These are phyloP conservation scores for Otocyon megalotis DNA, from an alignment of 2,113 vertebrate species.

Conservation along the genomic window DNA sequence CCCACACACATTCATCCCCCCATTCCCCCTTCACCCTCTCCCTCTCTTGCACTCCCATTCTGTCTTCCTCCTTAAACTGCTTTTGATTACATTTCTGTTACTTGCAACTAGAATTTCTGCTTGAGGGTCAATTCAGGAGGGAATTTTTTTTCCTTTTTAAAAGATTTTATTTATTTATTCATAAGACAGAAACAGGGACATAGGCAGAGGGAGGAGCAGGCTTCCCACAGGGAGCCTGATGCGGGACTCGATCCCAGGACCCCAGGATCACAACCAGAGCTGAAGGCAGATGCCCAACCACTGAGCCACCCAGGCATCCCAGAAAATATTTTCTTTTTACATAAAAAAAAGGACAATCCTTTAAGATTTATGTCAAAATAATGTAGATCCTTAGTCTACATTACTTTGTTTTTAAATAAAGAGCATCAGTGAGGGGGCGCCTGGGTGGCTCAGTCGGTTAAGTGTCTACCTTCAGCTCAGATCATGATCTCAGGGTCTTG, in stretches of 20 bases:
- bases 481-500: too few species aligned
- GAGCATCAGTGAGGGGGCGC: neutral
- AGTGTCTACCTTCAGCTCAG: too few species aligned
- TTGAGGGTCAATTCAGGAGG: neutral
- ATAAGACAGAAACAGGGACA: too few species aligned
- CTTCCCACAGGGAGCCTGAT: too few species aligned
- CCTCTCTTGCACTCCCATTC: neutral
- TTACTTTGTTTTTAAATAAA: constrained; percentile 16
- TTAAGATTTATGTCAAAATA: constrained; percentile 14
- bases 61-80: neutral
- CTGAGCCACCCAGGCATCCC: too few species aligned
- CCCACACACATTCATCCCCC: neutral
- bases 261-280: too few species aligned
- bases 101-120: constrained; percentile 51
- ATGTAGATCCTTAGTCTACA: neutral
- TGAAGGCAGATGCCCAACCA: too few species aligned
- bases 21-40: neutral
- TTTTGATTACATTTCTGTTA: constrained; percentile 1
- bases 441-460: neutral
- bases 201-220: too few species aligned
- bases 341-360: neutral
- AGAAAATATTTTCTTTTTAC: constrained; percentile 11
- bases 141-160: neutral
- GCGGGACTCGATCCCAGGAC: too few species aligned
- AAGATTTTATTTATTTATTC: too few species aligned